Percentiles rank a stretch among this genome's conserved stretches.
phyloP scores from a whole-genome alignment of 2,888 invertebrate species.

The Pachycephus smyrnensis region DNA sequence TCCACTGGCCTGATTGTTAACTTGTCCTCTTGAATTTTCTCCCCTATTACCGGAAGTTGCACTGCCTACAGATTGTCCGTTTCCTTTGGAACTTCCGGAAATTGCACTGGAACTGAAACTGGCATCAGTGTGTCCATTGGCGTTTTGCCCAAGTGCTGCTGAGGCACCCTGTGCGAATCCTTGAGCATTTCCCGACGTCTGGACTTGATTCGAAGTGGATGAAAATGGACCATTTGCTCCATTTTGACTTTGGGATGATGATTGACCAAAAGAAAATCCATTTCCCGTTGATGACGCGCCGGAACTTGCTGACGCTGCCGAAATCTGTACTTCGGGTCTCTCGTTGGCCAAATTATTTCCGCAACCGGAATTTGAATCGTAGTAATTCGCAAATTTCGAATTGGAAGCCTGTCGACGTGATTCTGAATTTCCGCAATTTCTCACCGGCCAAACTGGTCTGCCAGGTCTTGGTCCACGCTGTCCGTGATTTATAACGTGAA shows the following conservation, averaged over 20 bases:
- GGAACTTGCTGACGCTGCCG: constrained; percentile 44
- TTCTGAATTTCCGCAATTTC: not conserved
- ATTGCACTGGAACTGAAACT: constrained; percentile 44
- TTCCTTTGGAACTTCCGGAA: constrained; percentile 36
- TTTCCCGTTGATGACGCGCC: constrained; percentile 40
- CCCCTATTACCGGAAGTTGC: constrained; percentile 41
- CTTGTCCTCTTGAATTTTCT: constrained; percentile 39
- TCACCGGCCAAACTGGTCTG: not conserved
- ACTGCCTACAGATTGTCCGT: constrained; percentile 39
- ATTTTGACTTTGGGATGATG: constrained; percentile 39
- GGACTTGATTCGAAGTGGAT: constrained; percentile 40
- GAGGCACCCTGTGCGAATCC: constrained; percentile 47
- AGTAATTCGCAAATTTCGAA: constrained; percentile 6
- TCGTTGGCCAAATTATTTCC: not conserved
- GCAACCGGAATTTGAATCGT: constrained; percentile 12
- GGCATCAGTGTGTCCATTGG: constrained; percentile 35
- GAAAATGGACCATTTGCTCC: constrained; percentile 42
- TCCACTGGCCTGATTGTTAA: constrained; percentile 38
- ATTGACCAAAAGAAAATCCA: constrained; percentile 45
- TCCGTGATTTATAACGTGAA: not conserved
- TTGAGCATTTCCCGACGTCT: constrained; percentile 44
- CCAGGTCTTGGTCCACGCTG: not conserved
- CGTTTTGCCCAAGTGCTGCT: constrained; percentile 39
- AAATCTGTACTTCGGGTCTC: constrained; percentile 32
- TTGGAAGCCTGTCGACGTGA: not conserved